Base-by-base conservation (phyloP, 2,113 vertebrate genomes). In the Herpailurus yagouaroundi region DNA sequence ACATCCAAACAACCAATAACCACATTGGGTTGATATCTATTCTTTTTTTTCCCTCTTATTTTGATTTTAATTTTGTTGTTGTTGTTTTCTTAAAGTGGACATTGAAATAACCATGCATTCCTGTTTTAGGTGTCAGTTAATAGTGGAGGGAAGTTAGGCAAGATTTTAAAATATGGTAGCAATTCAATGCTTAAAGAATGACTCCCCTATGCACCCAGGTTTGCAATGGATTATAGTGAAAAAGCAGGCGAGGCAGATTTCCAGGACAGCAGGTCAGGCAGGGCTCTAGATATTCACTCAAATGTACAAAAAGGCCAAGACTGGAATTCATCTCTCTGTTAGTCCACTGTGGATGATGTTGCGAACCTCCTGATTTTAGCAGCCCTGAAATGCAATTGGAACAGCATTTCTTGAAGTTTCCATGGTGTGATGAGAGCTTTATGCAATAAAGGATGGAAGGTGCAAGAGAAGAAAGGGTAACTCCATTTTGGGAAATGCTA, bases 221-320 rank as follows among this genome's bases (percentile, higher is more conserved):
- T 92, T 93, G 60, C 18, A 88, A 64, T 90, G 66, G 50, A 66
- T 89, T 96, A 69, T n/a, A 38, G 64, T 45, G 45, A 86, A 63
- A 89, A 83, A 89, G 16, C 5, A 91, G n/a, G 5, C 3, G n/a
- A 79, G 76, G 23, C 3, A 84, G 74, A 60, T 83, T 79, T 66
- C 92, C 41, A 83, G 55, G 45, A 74, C 1, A 74, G 33, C 3
- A 85, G 64, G 2, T 13, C 3, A 86, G 29, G 50, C 36, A 71
- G 21, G 12, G 9, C 12, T 87, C 8, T 45, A 48, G 55, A 33
- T 74, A 33, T 21, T 50, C 15, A 80, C 19, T 12, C 13, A 93
- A 91, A 93, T 45, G 23, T 69, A 73, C 4, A 48, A 50, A 63
- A 71, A n/a, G 13, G 6, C 11, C 45, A 33, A 29, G 29, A 88